phyloP scores from a whole-genome alignment of 2,113 vertebrate genomes.

The Machaerirhynchus nigripectus region DNA sequence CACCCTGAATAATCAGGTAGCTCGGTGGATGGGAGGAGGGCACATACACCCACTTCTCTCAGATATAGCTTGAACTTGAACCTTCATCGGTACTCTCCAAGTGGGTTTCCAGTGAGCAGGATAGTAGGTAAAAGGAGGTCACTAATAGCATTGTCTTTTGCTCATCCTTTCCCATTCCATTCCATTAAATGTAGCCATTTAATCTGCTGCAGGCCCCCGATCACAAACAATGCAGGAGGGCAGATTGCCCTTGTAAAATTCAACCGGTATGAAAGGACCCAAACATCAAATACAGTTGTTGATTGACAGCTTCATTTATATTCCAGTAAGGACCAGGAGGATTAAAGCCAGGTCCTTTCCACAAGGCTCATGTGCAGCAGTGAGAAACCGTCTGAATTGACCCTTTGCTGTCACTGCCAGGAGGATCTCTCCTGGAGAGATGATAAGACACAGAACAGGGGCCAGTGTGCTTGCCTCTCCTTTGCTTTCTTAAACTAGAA shows the following conservation, averaged over 20 bases:
- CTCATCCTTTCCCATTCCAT: neutral
- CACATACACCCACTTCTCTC: neutral
- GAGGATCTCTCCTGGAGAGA: neutral
- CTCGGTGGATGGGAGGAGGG: neutral
- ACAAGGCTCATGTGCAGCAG: fast-evolving
- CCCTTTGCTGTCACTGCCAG: neutral
- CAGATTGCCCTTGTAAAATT: neutral
- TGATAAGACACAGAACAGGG: neutral
- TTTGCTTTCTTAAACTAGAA: neutral
- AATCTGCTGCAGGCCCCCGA: neutral
- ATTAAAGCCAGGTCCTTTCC: neutral
- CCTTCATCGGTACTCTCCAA: fast-evolving
- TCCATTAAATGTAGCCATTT: neutral
- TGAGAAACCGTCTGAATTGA: neutral
- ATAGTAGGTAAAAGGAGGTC: neutral
- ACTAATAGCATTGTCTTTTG: neutral
- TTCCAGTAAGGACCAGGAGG: neutral
- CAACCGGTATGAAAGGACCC: neutral
- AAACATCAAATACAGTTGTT: neutral
- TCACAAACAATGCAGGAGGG: neutral
- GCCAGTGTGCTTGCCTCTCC: neutral
- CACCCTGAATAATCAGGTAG: neutral
- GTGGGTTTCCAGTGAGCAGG: neutral
- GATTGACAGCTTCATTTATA: neutral
- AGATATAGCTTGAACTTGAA: neutral